Evolutionary conservation across 1,140 invertebrate genomes (phyloP), one percentile per base, ranked within the genome.

Genomic region (Neodiprion pinetum): DNA sequence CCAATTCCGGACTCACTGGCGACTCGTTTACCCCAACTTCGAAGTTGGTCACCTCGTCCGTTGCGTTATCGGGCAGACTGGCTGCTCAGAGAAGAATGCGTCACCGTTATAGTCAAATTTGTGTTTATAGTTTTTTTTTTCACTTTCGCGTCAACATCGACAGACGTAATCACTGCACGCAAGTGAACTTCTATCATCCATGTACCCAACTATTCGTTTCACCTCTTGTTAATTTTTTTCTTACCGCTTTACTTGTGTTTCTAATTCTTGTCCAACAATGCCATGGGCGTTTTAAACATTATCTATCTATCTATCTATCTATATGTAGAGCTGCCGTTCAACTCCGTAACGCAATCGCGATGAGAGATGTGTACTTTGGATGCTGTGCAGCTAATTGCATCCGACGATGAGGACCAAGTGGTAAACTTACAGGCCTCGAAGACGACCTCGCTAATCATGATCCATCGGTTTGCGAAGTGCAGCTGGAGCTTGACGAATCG

Each of bases 391-490:
- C 28, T 40, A 40, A 40, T 40, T 40, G 28, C 28, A 40, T 40
- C 28, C 5, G 28, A 40, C 28, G 28, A 40, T 40, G 28, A 40
- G 28, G 28, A 40, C 28, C 28, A 40, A 3, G 28, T 40, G 5
- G 28, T 40, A 5, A 40, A 84, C 88, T 91, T 81, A 94, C 93
- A 90, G 72, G 91, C 92, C 68, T 92, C 90, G 80, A 94, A 94
- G 49, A 89, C 89, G 9, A 96, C 91, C 88, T 96, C 95, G 82
- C 94, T 93, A 66, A 96, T 91, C 85, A 96, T 91, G 74, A 96
- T 92, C 94, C 94, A 95, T 67, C 90, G 89, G 28, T 92, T 89
- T 48, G 93, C 92, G 83, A 96, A 96, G 84, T 91, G 93, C 7
- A 96, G 88, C 74, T 93, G 91, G 48, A 96, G 86, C 82, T 93